These are phyloP conservation scores for Rosalia funebris DNA, from an alignment of 2,888 invertebrate genomes.

Conservation along the genomic window DNA sequence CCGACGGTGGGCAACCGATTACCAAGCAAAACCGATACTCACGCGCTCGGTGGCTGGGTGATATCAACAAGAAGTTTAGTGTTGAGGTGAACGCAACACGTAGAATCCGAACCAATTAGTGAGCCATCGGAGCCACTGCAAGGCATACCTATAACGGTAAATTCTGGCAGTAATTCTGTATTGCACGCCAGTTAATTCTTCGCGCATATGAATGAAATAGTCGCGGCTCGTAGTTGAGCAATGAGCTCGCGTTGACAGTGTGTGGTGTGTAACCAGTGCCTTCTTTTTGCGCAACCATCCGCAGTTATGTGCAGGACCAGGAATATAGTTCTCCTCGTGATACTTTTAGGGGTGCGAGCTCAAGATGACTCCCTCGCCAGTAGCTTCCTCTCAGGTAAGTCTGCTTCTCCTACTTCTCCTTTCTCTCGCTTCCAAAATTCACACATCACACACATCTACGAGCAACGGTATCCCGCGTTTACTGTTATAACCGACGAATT, in stretches of 20 bases:
- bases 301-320: conserved; percentile 52
- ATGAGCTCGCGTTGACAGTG: conserved; percentile 56
- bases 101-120: conserved; percentile 33
- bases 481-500: conserved; percentile 44
- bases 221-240: conserved; percentile 30
- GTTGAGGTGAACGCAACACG: conserved; percentile 35
- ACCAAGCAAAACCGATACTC: conserved; percentile 44
- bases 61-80: conserved; percentile 44
- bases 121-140: conserved; percentile 34
- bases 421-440: conserved; percentile 26
- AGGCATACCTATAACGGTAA: conserved; percentile 58
- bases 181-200: conserved; percentile 56
- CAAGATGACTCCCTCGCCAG: conserved; percentile 85
- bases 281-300: conserved; percentile 28
- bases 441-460: conserved; percentile 36
- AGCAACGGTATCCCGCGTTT: conserved; percentile 44
- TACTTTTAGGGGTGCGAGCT: conserved; percentile 56
- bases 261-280: conserved; percentile 44
- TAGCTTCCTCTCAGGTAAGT: conserved; percentile 81
- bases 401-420: conserved; percentile 27
- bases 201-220: conserved; percentile 61
- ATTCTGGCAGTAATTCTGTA: conserved; percentile 61
- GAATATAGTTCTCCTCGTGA: conserved; percentile 45
- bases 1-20: conserved; percentile 33
- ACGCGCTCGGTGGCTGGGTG: conserved; percentile 37